phyloP scores from a whole-genome alignment of 2,888 invertebrate genomes.

The Aporophyla lueneburgensis region DNA sequence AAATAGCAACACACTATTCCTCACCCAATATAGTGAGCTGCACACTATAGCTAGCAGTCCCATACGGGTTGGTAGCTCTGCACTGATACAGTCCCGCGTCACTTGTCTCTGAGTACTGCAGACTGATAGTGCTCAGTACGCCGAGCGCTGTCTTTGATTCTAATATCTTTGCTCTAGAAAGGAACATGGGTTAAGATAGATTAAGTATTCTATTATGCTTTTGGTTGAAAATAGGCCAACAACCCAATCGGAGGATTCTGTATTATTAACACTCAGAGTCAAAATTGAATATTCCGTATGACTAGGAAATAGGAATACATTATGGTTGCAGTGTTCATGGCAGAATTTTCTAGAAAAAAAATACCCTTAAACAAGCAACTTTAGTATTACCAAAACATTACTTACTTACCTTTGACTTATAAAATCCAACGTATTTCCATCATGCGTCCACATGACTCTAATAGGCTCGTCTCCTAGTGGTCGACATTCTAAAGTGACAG shows the following conservation, averaged over 20 bases:
- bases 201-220: no score
- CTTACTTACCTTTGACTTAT: conserved; percentile 80
- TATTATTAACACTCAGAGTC: no score
- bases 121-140: conserved; percentile 78
- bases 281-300: no score
- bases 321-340: no score
- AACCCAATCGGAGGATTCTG: no score
- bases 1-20: neutral
- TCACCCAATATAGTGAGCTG: conserved; percentile 86
- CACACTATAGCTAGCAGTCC: conserved; percentile 80
- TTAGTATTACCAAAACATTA: no score
- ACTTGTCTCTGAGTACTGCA: conserved; percentile 84
- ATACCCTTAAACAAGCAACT: no score
- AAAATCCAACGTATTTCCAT: conserved; percentile 92
- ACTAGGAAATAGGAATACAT: no score
- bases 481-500: conserved; percentile 93
- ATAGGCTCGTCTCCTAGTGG: conserved; percentile 96
- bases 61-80: conserved; percentile 86
- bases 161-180: conserved; percentile 81
- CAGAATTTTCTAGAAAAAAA: no score
- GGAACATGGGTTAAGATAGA: no score
- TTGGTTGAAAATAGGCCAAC: no score
- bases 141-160: conserved; percentile 83
- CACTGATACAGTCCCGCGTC: conserved; percentile 88
- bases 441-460: conserved; percentile 94